Percentiles rank a stretch among this genome's conserved stretches.
Evolutionary conservation across 2,888 invertebrate species (phyloP).

Genomic region (Philaethria dido): DNA sequence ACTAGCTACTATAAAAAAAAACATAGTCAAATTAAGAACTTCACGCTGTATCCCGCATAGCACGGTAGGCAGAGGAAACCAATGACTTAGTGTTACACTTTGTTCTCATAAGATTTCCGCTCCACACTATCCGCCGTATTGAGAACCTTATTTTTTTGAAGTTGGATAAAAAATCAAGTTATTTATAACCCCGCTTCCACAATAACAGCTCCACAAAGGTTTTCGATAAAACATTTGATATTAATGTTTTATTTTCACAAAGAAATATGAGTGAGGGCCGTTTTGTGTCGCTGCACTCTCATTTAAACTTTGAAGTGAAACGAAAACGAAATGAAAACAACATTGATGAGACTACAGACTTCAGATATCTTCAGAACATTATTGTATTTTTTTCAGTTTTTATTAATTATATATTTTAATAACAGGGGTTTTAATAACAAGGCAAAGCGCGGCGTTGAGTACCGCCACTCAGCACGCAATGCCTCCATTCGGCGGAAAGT

Average conservation of each 20-base stretch:
- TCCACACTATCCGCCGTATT: no score
- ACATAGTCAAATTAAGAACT: no score
- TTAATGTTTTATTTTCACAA: slow-evolving; percentile 24
- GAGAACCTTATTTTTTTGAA: no score
- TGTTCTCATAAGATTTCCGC: no score
- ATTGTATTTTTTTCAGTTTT: no score
- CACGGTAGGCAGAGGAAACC: background rate
- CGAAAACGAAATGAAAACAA: slow-evolving; percentile 11
- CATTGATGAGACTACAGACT: slow-evolving; percentile 7
- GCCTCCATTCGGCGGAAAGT: no score
- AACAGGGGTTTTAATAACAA: no score
- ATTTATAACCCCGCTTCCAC: background rate
- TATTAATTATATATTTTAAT: no score
- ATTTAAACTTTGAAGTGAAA: slow-evolving; percentile 29
- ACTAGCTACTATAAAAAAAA: no score
- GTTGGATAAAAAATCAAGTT: background rate
- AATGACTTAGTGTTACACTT: background rate
- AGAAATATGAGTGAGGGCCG: slow-evolving; percentile 1
- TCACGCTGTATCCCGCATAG: background rate
- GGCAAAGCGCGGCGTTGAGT: no score
- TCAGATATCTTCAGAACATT: no score
- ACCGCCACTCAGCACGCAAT: no score
- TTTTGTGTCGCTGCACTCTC: slow-evolving; percentile 31
- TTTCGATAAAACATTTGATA: slow-evolving; percentile 9
- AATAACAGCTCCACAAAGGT: background rate